Percentiles rank a stretch among this genome's conserved stretches.
phyloP scores from a whole-genome alignment of 2,797 vertebrate species.

The Rhinoraja longicauda region DNA sequence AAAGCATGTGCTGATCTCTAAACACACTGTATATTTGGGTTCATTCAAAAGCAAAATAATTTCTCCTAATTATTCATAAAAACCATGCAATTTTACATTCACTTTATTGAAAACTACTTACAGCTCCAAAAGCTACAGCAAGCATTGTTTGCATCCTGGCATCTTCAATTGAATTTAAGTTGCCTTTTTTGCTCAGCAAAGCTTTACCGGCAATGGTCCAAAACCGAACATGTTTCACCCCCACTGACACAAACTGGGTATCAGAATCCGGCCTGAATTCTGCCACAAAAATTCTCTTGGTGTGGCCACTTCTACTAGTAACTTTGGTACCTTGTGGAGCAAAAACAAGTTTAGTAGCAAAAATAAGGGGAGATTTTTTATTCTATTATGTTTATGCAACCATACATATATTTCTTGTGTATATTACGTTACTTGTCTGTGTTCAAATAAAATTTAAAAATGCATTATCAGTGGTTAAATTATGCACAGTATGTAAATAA shows the following conservation, averaged over 20 bases:
- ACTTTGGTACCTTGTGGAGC: conserved; percentile 83
- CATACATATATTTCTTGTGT: too few relatives aligned
- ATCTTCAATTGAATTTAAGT: conserved; percentile 82
- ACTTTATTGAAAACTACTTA: conserved; percentile 60
- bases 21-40: neutral
- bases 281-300: conserved; percentile 91
- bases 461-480: too few relatives aligned
- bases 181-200: conserved; percentile 90
- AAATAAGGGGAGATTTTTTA: neutral
- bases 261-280: conserved; percentile 97
- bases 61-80: neutral
- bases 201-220: conserved; percentile 90
- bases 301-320: conserved; percentile 82
- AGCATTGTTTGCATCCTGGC: conserved; percentile 97
- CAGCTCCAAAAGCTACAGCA: conserved; percentile 94
- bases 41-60: too few relatives aligned
- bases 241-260: conserved; percentile 95
- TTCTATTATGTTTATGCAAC: neutral
- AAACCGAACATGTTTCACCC: conserved; percentile 91
- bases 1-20: neutral
- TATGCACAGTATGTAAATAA: too few relatives aligned
- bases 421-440: too few relatives aligned
- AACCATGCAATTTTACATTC: neutral
- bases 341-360: neutral
- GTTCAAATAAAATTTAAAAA: too few relatives aligned